Evolutionary conservation across 2,888 invertebrate genomes (phyloP), one percentile per base, ranked within the genome.

Genomic region (Chymomyza fuscimana): DNA sequence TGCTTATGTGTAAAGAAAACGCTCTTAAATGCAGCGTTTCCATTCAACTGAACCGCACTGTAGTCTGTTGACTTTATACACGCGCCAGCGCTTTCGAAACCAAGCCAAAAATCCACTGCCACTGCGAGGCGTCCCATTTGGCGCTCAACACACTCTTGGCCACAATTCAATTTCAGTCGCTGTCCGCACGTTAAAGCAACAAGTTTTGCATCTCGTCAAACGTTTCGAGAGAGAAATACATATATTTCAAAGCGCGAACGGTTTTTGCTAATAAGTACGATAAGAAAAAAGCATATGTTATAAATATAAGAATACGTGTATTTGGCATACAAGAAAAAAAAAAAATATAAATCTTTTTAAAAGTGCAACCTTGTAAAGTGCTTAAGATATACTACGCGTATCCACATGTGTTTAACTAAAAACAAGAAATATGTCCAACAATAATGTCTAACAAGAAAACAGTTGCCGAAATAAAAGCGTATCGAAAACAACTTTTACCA

Each of bases 401-500:
- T 29, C n/a, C 25, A 16, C 12, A 29, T 19, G 65, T 50, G 61
- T 6, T 51, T 5, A 51, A 51, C 51, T 52, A 58, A 52, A 32
- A 62, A 22, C 22, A 22, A 19, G 19, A 67, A 77, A 72, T 65
- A 69, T 70, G 72, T 73, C 36, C 16, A 58, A 58, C 12, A 19
- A 46, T 5, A 72, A 67, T 58, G 32, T 32, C 32, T 16, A 71
- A 72, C 60, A 67, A 60, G 72, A 63, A 63, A 62, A 63, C 59
- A 64, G 52, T 77, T 76, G 66, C 71, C 70, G 63, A 73, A 76
- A 70, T 70, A 76, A 76, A 83, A 77, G 60, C 77, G 56, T 76
- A 79, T 77, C 76, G 86, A 77, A 80, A 83, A 88, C 89, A 89
- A 89, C 89, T 86, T 86, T 86, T 88, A 89, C 85, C 87, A 70